Conservation (phyloP, 2,113 vertebrate species). For the Eudorcas thomsonii region DNA sequence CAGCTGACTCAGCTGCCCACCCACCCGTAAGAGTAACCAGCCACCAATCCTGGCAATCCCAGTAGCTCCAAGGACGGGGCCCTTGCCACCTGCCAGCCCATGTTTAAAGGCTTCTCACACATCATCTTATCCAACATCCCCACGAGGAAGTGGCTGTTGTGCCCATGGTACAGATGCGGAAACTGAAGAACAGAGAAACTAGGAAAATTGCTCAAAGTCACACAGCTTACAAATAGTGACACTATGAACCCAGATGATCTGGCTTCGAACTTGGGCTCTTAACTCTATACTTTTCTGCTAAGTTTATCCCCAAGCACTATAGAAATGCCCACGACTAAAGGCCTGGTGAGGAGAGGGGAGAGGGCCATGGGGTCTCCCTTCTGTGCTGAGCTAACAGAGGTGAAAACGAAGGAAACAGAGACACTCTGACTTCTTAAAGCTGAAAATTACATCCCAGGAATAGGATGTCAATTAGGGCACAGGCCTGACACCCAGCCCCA, state of each 20-base stretch:
- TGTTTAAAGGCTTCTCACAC: not conserved
- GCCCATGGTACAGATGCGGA: not conserved
- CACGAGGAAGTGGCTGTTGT: accelerated
- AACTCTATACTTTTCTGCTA: not conserved
- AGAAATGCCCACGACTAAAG: not conserved
- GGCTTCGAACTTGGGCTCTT: not conserved
- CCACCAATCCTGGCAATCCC: not conserved
- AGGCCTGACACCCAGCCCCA: not conserved
- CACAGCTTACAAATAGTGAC: not conserved
- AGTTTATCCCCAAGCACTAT: not conserved
- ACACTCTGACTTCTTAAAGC: not conserved
- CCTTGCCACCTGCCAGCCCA: not conserved
- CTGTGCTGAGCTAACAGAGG: not conserved
- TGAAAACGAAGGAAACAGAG: not conserved
- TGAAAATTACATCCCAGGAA: not conserved
- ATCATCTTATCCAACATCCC: not conserved
- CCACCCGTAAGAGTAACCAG: not conserved
- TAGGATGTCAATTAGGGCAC: not conserved
- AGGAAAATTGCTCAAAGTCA: not conserved
- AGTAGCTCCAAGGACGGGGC: accelerated
- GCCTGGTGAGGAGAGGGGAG: not conserved
- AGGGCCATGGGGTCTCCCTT: not conserved
- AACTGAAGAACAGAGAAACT: not conserved
- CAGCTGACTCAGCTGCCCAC: not conserved
- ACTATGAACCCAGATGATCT: too few species aligned